These are phyloP conservation scores for Catamblyrhynchus diadema DNA, from an alignment of 2,797 vertebrate genomes.

Conservation along the genomic window DNA sequence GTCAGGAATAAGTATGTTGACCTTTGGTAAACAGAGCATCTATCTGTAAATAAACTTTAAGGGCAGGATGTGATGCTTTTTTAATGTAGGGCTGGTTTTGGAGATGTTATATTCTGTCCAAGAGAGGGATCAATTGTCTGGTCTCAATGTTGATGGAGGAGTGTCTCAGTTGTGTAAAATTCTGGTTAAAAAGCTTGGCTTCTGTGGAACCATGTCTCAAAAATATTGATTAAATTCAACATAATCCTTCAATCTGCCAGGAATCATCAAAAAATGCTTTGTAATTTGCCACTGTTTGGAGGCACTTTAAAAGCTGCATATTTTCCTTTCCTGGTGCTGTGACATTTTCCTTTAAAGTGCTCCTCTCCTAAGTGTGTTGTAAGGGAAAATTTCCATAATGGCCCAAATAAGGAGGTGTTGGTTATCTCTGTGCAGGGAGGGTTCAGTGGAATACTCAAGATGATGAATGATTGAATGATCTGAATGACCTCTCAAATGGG, in stretches of 20 bases:
- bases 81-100: background rate
- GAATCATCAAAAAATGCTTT: background rate
- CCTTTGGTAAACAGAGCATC: background rate
- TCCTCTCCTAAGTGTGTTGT: background rate
- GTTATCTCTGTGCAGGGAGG: background rate
- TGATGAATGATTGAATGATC: background rate
- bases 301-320: background rate
- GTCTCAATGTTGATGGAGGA: background rate
- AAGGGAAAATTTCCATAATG: background rate
- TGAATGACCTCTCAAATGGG: background rate
- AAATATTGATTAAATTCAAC: background rate
- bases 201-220: background rate
- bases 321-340: background rate
- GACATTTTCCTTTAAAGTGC: background rate
- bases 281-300: background rate
- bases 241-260: background rate
- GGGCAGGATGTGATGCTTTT: background rate
- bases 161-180: background rate
- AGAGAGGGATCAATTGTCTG: background rate
- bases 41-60: background rate
- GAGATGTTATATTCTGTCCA: background rate
- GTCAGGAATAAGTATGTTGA: background rate
- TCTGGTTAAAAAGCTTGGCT: background rate
- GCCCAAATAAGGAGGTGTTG: background rate
- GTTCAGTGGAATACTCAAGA: background rate